These are phyloP conservation scores for Proctacanthus coquilletti DNA, from an alignment of 1,140 invertebrate genomes.

Conservation along the genomic window DNA sequence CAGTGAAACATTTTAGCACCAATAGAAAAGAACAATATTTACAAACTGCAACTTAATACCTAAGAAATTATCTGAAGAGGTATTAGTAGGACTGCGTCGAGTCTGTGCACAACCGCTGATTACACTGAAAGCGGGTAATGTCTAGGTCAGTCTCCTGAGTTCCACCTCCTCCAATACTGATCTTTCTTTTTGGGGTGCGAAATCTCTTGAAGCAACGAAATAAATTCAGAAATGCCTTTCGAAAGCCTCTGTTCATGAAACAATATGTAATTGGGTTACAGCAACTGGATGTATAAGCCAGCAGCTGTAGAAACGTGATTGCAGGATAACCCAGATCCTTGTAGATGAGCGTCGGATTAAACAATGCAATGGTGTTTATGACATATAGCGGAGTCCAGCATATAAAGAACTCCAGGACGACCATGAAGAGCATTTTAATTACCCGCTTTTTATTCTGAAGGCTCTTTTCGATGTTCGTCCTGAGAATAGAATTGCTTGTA, in stretches of 20 bases:
- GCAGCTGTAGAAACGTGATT: slow-evolving; percentile 56
- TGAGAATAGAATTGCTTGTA: background rate
- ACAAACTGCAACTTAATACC: too few species aligned
- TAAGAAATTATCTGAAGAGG: too few species aligned
- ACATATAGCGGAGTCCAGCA: slow-evolving; percentile 80
- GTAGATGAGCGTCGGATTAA: slow-evolving; percentile 51
- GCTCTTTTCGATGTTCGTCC: slow-evolving; percentile 27
- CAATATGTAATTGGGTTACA: slow-evolving; percentile 85
- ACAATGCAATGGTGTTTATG: slow-evolving; percentile 55
- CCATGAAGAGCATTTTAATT: slow-evolving; percentile 76
- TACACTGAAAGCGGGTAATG: slow-evolving; percentile 1
- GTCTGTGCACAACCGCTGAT: slow-evolving; percentile 1
- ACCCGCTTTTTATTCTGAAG: slow-evolving; percentile 38
- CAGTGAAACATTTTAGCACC: too few species aligned
- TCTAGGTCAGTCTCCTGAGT: slow-evolving; percentile 6
- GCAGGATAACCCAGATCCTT: slow-evolving; percentile 46
- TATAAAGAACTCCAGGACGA: slow-evolving; percentile 77
- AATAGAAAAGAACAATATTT: too few species aligned
- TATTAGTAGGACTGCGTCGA: too few species aligned
- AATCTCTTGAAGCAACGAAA: slow-evolving; percentile 8
- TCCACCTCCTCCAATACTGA: slow-evolving; percentile 7
- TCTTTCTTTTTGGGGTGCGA: slow-evolving; percentile 4
- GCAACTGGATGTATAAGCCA: slow-evolving; percentile 70
- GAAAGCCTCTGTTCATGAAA: slow-evolving; percentile 78
- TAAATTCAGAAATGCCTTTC: slow-evolving; percentile 49